These are phyloP conservation scores for Conops quadrifasciatus DNA, from an alignment of 2,888 invertebrate genomes.

Conservation along the genomic window DNA sequence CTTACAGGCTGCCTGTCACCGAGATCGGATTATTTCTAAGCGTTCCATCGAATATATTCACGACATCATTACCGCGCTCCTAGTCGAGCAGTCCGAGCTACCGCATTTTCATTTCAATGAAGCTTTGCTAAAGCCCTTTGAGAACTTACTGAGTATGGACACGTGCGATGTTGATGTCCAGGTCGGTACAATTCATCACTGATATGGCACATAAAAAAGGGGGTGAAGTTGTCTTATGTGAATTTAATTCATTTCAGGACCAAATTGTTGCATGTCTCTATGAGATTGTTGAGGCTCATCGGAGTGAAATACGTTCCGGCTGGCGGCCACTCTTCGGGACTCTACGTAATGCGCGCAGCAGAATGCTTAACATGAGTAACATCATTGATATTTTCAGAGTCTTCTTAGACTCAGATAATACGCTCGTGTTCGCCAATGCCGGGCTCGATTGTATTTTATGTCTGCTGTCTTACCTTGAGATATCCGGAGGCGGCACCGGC, in stretches of 20 bases:
- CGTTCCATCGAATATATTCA: conserved; percentile 92
- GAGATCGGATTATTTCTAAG: conserved; percentile 87
- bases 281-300: conserved; percentile 94
- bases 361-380: conserved; percentile 70
- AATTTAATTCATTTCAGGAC: conserved; percentile 69
- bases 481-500: conserved; percentile 71
- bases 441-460: conserved; percentile 94
- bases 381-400: conserved; percentile 92
- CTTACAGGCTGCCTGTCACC: conserved; percentile 85
- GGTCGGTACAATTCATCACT: conserved; percentile 62
- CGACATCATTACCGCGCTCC: conserved; percentile 85
- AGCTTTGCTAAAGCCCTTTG: conserved; percentile 92
- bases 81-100: conserved; percentile 87
- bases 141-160: conserved; percentile 92
- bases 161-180: conserved; percentile 93
- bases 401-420: conserved; percentile 91
- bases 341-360: conserved; percentile 82
- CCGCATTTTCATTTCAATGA: conserved; percentile 97
- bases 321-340: conserved; percentile 97
- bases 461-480: conserved; percentile 73
- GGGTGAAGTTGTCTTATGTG: background rate
- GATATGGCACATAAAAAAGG: too few species aligned
- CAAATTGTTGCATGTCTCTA: conserved; percentile 94
- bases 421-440: conserved; percentile 92
- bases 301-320: conserved; percentile 92